These are phyloP conservation scores for Tenthredo mesomela DNA, from an alignment of 2,888 invertebrate genomes.

Conservation along the genomic window DNA sequence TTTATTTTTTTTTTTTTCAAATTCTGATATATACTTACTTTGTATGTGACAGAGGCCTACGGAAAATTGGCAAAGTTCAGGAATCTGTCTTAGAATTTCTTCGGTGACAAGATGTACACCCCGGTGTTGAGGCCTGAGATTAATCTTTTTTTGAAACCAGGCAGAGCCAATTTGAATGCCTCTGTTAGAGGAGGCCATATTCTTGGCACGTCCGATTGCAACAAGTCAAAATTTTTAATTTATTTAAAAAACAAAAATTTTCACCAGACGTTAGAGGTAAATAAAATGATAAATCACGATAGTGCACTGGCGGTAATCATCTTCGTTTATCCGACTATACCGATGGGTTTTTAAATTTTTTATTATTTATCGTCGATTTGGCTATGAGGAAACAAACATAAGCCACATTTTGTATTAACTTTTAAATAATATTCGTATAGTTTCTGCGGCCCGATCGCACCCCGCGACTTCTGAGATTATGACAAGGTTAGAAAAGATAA, in stretches of 20 bases:
- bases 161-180: constrained; percentile 97
- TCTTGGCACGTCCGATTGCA: constrained; percentile 14
- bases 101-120: constrained; percentile 98
- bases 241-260: background rate
- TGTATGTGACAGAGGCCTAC: constrained; percentile 98
- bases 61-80: constrained; percentile 95
- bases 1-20: too few species aligned
- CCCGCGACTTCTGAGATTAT: constrained; percentile 58
- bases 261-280: constrained; percentile 16
- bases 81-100: constrained; percentile 96
- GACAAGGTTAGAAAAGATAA: constrained; percentile 75
- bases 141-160: constrained; percentile 99
- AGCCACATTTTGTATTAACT: constrained; percentile 18
- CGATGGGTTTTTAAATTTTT: background rate
- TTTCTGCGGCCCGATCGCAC: background rate
- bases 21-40: constrained; percentile 85
- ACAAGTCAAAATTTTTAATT: background rate
- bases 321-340: constrained; percentile 3
- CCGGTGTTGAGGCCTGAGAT: constrained; percentile 96
- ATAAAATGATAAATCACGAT: constrained; percentile 40
- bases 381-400: constrained; percentile 2
- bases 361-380: background rate
- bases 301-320: constrained; percentile 35
- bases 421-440: constrained; percentile 10
- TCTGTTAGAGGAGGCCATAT: constrained; percentile 90